Base-by-base conservation (phyloP, 2,113 vertebrate genomes). In the Pachycephala philippinensis region DNA sequence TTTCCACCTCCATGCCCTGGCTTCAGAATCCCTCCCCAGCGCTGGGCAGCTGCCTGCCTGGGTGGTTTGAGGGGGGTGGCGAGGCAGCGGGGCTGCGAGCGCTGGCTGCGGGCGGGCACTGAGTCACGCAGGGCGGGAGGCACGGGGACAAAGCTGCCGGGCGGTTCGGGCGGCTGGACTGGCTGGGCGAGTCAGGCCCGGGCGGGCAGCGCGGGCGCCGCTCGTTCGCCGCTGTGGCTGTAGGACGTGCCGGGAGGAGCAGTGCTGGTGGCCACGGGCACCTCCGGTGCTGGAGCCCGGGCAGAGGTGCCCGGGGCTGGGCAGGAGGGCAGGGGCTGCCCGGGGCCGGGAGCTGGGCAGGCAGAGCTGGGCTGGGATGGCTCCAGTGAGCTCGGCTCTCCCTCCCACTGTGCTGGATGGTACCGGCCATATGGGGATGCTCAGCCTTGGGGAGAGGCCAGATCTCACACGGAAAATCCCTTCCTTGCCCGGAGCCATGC, bases 281-380 rank as follows among this genome's bases (percentile, higher is more conserved):
- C 47, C 6, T 52, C 57, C 0, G 1, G 2, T n/a, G 61, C 49
- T 11, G 13, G 18, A 76, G 40, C 30, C 14, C 4, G 6, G 4
- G 49, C 11, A 80, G 31, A 81, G 31, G 26, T 15, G 6, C 8
- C 35, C 17, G 8, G 1, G 28, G 11, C 26, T 7, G 4, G 35
- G 40, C 45, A 53, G 37, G 44, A 65, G 50, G 27, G 15, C 68
- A 53, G 21, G 21, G 40, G 24, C 40, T 74, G 37, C 37, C 37
- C 0, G 0, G 30, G 44, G 8, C 39, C n/a, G 23, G 13, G 37
- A 85, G 14, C 12, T 47, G 42, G 49, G 16, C 27, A 39, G 35
- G 50, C 68, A 81, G 61, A 65, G n/a, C 18, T 1, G 2, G 23
- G 18, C 35, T 87, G 40, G 40, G 61, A 14, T 47, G 57, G 24